Percentiles rank a stretch among this genome's conserved stretches.
Evolutionary conservation across 2,113 vertebrate species (phyloP).

Genomic region (Macrotis lagotis): DNA sequence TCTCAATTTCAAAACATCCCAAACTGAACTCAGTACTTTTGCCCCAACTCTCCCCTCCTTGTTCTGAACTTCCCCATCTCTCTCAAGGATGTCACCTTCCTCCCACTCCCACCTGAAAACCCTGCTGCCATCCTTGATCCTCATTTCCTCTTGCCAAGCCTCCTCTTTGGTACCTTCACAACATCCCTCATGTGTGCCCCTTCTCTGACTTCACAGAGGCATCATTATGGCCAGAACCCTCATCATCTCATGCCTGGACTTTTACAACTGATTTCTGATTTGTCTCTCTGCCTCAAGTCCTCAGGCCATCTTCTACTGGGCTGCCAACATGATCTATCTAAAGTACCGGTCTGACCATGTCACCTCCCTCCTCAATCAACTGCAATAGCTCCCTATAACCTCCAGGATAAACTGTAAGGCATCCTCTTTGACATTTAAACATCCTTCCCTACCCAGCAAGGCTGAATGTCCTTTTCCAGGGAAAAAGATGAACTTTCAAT

Average conservation of each 20-base stretch:
- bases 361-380: too few relatives aligned
- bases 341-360: background rate
- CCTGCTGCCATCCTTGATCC: background rate
- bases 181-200: background rate
- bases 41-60: background rate
- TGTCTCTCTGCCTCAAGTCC: too few relatives aligned
- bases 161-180: background rate
- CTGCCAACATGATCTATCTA: background rate
- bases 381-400: too few relatives aligned
- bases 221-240: background rate
- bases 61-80: background rate
- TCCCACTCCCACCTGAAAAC: background rate
- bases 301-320: background rate
- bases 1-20: background rate
- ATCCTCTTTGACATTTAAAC: background rate
- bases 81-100: background rate
- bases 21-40: background rate
- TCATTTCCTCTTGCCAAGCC: background rate
- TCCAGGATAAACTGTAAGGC: background rate
- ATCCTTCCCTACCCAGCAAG: too few relatives aligned
- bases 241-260: background rate
- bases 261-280: background rate
- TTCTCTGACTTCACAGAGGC: background rate
- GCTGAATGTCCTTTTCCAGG: too few relatives aligned
- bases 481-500: too few relatives aligned